phyloP scores from a whole-genome alignment of 92 coral and sea anemone genomes.

The Epizoanthus fatuus region DNA sequence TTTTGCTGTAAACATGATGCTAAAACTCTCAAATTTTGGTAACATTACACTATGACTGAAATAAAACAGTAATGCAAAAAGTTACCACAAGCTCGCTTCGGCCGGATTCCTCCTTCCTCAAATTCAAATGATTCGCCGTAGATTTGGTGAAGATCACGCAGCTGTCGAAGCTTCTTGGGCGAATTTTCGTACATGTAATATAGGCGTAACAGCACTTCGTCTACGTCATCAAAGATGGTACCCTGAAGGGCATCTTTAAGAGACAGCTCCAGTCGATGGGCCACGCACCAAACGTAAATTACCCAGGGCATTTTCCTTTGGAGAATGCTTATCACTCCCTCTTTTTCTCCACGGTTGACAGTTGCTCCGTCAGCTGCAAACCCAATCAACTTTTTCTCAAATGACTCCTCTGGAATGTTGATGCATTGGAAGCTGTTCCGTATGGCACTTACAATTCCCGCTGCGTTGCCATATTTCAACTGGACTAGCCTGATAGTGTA shows the following conservation, averaged over 20 bases:
- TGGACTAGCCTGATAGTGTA: constrained; percentile 4
- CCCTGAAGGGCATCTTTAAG: constrained; percentile 77
- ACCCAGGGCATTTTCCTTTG: constrained; percentile 65
- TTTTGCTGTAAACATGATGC: background rate
- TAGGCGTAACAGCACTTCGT: constrained; percentile 76
- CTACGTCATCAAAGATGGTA: constrained; percentile 73
- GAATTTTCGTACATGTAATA: constrained; percentile 82
- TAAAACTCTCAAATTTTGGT: constrained; percentile 10
- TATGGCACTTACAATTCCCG: constrained; percentile 72
- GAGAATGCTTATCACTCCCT: constrained; percentile 74
- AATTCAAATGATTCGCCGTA: constrained; percentile 80
- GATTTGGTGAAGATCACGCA: constrained; percentile 68
- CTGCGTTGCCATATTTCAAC: constrained; percentile 66
- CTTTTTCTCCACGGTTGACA: constrained; percentile 71
- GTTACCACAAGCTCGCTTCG: constrained; percentile 82
- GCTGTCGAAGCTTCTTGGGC: constrained; percentile 86
- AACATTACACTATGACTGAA: constrained; percentile 6
- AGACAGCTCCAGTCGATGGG: constrained; percentile 82
- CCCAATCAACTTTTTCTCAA: constrained; percentile 80
- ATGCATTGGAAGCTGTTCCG: constrained; percentile 67
- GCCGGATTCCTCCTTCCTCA: constrained; percentile 81
- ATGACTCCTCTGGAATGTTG: constrained; percentile 64
- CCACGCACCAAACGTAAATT: constrained; percentile 83
- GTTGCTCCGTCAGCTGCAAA: constrained; percentile 82
- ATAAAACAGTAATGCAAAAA: constrained; percentile 22